phyloP scores from a whole-genome alignment of 2,113 vertebrate genomes.

The rat (Rattus norvegicus) region GRCr8 NC_086019.1:224326501-224327000 shows the following conservation, averaged over 20 bases:
- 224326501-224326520: not conserved
- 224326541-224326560: not conserved
- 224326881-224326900: not conserved
- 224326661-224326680: not conserved
- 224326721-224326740: no score
- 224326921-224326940: slow-evolving; percentile 27
- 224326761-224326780: not conserved
- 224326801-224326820: not conserved
- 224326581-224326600: not conserved
- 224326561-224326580: not conserved
- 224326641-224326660: not conserved
- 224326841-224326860: not conserved
- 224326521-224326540: not conserved
- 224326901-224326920: not conserved
- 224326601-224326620: not conserved
- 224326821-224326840: no score
- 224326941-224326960: not conserved
- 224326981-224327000: not conserved
- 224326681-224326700: not conserved
- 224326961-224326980: no score
- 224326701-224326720: not conserved
- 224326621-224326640: not conserved
- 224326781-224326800: no score
- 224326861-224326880: not conserved
- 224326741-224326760: no score